A percentile compares a stretch with the other conserved stretches of the same genome.
phyloP scores from a whole-genome alignment of 2,888 invertebrate genomes.

The Tricholauxania praeusta region DNA sequence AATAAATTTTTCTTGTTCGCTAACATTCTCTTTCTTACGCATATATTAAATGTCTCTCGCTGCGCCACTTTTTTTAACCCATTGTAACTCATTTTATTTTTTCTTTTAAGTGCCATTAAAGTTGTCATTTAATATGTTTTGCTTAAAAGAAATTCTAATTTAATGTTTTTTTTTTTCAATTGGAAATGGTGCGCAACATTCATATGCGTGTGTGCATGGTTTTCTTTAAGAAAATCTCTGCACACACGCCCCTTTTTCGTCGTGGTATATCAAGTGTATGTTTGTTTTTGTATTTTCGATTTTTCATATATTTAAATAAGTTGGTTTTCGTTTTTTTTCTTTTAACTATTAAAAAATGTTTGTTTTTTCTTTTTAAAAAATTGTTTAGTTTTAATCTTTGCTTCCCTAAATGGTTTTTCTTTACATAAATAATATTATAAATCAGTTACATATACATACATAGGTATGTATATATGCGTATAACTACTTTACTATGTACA shows the following conservation, averaged over 20 bases:
- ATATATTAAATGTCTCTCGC: slow-evolving; percentile 17
- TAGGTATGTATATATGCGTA: not conserved
- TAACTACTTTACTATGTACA: not conserved
- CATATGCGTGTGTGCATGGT: too few relatives aligned
- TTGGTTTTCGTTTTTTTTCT: not conserved
- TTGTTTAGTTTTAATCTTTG: slow-evolving; percentile 2
- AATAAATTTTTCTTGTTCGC: slow-evolving; percentile 19
- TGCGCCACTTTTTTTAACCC: not conserved
- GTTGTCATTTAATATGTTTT: slow-evolving; percentile 3
- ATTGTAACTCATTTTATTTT: not conserved
- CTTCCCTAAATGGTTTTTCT: slow-evolving; percentile 4
- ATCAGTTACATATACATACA: slow-evolving; percentile 9
- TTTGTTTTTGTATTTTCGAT: not conserved
- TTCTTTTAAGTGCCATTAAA: too few relatives aligned
- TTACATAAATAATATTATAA: slow-evolving; percentile 7
- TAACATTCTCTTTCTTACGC: slow-evolving; percentile 18
- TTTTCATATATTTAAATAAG: not conserved
- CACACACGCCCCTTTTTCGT: too few relatives aligned
- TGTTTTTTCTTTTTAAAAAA: slow-evolving; percentile 1
- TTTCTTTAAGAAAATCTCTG: too few relatives aligned
- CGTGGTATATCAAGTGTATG: too few relatives aligned
- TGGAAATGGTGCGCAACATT: too few relatives aligned
- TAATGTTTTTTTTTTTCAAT: slow-evolving; percentile 22
- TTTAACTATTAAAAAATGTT: not conserved
- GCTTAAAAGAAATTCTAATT: not conserved